phyloP scores from a whole-genome alignment of 2,888 invertebrate species.

The Sialis fuliginosa region DNA sequence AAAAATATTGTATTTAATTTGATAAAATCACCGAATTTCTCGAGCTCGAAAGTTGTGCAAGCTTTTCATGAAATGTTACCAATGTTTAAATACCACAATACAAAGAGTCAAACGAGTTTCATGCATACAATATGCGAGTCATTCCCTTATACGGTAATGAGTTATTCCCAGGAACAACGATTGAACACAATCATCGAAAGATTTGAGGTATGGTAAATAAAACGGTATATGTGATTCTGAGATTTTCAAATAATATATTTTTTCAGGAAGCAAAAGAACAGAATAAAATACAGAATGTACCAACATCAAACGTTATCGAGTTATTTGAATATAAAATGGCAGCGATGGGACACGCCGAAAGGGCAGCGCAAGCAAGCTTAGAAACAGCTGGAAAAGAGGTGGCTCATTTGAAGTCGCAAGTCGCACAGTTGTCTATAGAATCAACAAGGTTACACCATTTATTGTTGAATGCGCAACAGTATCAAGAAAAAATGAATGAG shows the following conservation, averaged over 20 bases:
- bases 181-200: constrained; percentile 16
- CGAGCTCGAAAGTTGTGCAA: constrained; percentile 14
- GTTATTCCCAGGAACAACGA: constrained; percentile 18
- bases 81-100: constrained; percentile 3
- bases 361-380: constrained; percentile 28
- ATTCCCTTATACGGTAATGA: constrained; percentile 9
- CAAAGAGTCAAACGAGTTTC: not conserved
- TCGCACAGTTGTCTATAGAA: constrained; percentile 29
- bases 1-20: constrained; percentile 24
- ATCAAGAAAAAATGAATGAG: constrained; percentile 25
- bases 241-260: not conserved
- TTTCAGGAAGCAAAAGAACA: constrained; percentile 24
- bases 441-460: constrained; percentile 29
- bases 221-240: too few species aligned
- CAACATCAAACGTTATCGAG: constrained; percentile 53
- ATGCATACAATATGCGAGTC: not conserved
- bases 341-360: constrained; percentile 30
- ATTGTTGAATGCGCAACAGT: constrained; percentile 29
- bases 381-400: constrained; percentile 32
- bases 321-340: constrained; percentile 52
- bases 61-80: constrained; percentile 16
- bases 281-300: constrained; percentile 35
- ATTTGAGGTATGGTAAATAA: constrained; percentile 1
- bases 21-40: constrained; percentile 16
- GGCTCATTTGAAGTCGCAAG: constrained; percentile 29